Evolutionary conservation across 2,113 vertebrate species (phyloP).

Genomic region (Setophaga petechia): DNA sequence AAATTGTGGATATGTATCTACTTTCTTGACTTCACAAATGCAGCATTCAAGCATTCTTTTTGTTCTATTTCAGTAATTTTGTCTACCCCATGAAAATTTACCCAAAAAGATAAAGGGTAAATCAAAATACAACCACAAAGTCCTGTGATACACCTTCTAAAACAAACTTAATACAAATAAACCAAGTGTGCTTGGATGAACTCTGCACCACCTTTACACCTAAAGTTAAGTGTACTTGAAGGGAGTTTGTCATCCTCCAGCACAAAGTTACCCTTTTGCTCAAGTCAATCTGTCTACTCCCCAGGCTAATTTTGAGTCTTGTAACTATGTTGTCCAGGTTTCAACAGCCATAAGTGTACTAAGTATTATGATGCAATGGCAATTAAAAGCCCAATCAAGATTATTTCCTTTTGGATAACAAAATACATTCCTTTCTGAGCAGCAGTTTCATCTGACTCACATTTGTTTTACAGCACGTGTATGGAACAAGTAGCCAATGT

Average conservation of each 20-base stretch:
- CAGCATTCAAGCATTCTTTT: background rate
- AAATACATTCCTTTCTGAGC: background rate
- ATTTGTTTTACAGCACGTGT: background rate
- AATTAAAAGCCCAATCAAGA: conserved; percentile 10
- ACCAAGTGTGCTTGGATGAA: background rate
- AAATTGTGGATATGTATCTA: background rate
- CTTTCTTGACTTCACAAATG: background rate
- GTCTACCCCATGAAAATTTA: background rate
- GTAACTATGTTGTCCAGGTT: background rate
- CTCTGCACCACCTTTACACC: background rate
- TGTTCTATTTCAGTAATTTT: background rate
- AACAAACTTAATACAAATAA: background rate
- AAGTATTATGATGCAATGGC: background rate
- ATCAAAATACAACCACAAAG: background rate
- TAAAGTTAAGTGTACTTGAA: background rate
- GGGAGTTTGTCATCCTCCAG: background rate
- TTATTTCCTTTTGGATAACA: background rate
- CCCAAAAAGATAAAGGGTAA: background rate
- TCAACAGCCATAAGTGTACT: background rate
- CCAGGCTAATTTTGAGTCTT: background rate
- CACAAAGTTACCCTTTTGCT: background rate
- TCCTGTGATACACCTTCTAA: background rate
- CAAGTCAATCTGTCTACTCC: background rate
- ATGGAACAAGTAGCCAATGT: background rate
- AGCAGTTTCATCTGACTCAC: conserved; percentile 29